phyloP scores from a whole-genome alignment of 2,888 invertebrate genomes.

The Trichacis sp. region DNA sequence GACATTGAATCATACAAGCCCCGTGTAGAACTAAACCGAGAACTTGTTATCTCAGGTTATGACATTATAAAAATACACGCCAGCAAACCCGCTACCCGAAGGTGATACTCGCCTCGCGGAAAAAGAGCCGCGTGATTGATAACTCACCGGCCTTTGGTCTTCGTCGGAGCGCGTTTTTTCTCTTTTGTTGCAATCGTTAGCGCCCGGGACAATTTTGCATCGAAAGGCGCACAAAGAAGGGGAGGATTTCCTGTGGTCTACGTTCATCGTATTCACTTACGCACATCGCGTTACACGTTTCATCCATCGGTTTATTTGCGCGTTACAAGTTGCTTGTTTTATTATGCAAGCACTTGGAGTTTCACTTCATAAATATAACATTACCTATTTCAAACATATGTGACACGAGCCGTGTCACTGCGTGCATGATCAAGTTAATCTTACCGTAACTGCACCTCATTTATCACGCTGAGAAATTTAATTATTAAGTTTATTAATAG shows the following conservation, averaged over 20 bases:
- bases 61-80: slow-evolving; percentile 55
- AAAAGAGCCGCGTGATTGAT: slow-evolving; percentile 12
- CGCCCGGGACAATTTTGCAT: not conserved
- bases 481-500: not conserved
- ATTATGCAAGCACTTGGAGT: slow-evolving; percentile 37
- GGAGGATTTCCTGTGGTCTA: slow-evolving; percentile 24
- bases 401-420: slow-evolving; percentile 25
- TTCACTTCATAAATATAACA: slow-evolving; percentile 42
- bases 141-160: not conserved
- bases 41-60: slow-evolving; percentile 60
- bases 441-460: slow-evolving; percentile 27
- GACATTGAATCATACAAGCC: slow-evolving; percentile 62
- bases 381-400: slow-evolving; percentile 32
- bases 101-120: slow-evolving; percentile 16
- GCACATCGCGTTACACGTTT: slow-evolving; percentile 30
- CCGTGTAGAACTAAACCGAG: slow-evolving; percentile 47
- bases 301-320: slow-evolving; percentile 20
- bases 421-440: slow-evolving; percentile 32
- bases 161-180: not conserved
- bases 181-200: not conserved
- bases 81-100: slow-evolving; percentile 44
- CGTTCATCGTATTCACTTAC: slow-evolving; percentile 33
- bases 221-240: slow-evolving; percentile 19
- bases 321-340: slow-evolving; percentile 41
- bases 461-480: slow-evolving; percentile 10